Percentiles rank a stretch among this genome's conserved stretches.
Conservation (phyloP, 2,888 invertebrate genomes). For the Cylindroiulus punctatus region DNA sequence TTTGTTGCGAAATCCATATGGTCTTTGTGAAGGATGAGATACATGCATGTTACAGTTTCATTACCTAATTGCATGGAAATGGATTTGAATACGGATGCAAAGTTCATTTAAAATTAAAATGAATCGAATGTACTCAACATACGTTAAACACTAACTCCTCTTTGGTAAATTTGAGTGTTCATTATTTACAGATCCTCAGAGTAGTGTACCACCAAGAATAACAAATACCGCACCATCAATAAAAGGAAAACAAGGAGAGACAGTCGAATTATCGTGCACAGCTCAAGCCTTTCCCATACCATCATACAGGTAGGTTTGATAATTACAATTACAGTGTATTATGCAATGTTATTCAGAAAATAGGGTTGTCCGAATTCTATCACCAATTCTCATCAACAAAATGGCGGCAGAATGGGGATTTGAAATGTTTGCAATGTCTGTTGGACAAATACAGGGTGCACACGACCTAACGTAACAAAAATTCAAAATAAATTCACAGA, state of each 20-base stretch:
- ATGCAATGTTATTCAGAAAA: background rate
- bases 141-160: background rate
- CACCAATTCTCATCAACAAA: no score
- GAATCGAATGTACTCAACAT: background rate
- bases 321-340: background rate
- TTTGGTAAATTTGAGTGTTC: background rate
- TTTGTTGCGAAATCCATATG: no score
- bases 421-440: no score
- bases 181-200: constrained; percentile 57
- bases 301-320: constrained; percentile 63
- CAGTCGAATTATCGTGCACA: constrained; percentile 65
- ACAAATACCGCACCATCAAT: constrained; percentile 65
- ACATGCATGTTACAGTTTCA: background rate
- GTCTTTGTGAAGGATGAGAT: background rate
- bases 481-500: no score
- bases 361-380: no score
- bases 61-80: background rate
- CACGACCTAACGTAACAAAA: no score
- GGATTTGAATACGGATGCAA: background rate
- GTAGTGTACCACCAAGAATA: constrained; percentile 58
- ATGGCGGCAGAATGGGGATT: no score
- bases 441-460: no score
- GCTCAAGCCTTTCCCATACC: constrained; percentile 66
- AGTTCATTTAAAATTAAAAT: background rate
- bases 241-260: constrained; percentile 61